These are phyloP conservation scores for Pachyramphus minor DNA, from an alignment of 2,113 vertebrate genomes.

Conservation along the genomic window DNA sequence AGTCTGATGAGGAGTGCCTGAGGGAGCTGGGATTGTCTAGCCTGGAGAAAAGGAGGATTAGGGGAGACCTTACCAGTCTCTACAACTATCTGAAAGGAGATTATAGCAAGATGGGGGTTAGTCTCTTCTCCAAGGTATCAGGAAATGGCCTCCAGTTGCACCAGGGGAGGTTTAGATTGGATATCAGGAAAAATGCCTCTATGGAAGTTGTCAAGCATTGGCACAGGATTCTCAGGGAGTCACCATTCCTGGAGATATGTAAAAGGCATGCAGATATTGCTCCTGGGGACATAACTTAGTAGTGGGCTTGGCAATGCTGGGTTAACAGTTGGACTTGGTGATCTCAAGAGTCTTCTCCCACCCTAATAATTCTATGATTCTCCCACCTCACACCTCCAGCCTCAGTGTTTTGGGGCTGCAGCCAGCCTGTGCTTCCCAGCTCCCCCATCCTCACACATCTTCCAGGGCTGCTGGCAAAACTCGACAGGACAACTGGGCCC, in stretches of 20 bases:
- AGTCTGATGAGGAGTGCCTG: not conserved
- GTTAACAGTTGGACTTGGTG: not conserved
- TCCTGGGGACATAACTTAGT: not conserved
- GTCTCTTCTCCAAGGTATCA: not conserved
- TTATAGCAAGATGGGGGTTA: rapidly evolving
- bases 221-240: not conserved
- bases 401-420: not conserved
- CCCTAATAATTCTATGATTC: not conserved
- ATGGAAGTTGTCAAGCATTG: not conserved
- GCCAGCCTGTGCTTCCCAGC: not conserved
- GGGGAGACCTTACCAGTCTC: not conserved
- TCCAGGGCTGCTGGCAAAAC: not conserved
- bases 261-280: not conserved
- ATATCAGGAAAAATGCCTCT: not conserved
- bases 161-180: not conserved
- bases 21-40: not conserved
- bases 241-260: not conserved
- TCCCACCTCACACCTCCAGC: not conserved
- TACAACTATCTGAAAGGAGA: not conserved
- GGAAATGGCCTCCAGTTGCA: not conserved
- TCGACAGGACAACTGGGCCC: not conserved
- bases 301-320: not conserved
- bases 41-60: not conserved
- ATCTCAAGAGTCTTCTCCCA: not conserved
- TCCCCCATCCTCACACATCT: rapidly evolving